A percentile compares a stretch with the other conserved stretches of the same genome.
phyloP scores from a whole-genome alignment of 2,797 vertebrate species.

The Serranus cabrilla region DNA sequence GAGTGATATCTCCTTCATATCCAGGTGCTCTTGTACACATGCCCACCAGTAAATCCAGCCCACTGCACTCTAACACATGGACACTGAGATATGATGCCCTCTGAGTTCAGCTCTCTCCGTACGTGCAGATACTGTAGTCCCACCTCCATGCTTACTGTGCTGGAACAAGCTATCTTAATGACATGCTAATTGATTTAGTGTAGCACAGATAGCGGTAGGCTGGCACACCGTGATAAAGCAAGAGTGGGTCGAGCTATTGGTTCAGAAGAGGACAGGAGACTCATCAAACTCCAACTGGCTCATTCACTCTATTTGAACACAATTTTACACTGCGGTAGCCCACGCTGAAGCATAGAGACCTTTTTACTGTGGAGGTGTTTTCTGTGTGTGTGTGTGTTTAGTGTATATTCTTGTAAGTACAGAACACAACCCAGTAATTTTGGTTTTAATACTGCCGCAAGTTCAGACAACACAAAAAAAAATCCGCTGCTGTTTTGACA shows the following conservation, averaged over 20 bases:
- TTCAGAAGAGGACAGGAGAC: conserved; percentile 76
- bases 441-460: conserved; percentile 41
- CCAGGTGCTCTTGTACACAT: conserved; percentile 39
- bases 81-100: conserved; percentile 73
- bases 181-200: conserved; percentile 84
- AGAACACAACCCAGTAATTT: conserved; percentile 41
- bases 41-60: conserved; percentile 47
- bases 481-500: conserved; percentile 53
- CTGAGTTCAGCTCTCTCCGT: conserved; percentile 56
- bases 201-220: conserved; percentile 75
- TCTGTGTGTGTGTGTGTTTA: conserved; percentile 29
- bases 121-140: conserved; percentile 76
- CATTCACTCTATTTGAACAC: conserved; percentile 71
- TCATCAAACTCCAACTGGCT: conserved; percentile 72
- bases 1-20: conserved; percentile 27
- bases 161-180: conserved; percentile 84
- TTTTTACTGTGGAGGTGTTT: conserved; percentile 51
- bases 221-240: conserved; percentile 87
- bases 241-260: conserved; percentile 72
- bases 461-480: conserved; percentile 50
- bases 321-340: conserved; percentile 71
- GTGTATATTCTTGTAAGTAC: conserved; percentile 32
- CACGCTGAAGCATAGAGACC: conserved; percentile 64
- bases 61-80: conserved; percentile 49
- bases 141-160: conserved; percentile 80